Evolutionary conservation across 2,888 invertebrate species (phyloP), one percentile per base, ranked within the genome.

Genomic region (Drosophila melanosoma): DNA sequence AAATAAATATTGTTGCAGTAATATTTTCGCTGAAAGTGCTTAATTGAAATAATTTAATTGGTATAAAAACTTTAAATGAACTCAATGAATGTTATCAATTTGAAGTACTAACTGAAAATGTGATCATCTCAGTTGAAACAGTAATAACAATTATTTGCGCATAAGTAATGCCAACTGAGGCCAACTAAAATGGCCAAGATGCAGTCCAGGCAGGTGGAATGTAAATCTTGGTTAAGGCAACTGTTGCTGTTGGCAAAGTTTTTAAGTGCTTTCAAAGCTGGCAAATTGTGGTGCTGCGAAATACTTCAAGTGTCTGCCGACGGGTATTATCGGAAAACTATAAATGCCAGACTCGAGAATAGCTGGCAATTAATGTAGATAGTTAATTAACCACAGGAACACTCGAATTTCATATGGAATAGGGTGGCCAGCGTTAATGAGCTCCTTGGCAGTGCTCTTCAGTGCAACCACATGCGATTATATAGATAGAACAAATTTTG

Each of bases 401-500:
- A 74, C 59, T 51, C 35, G 15, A 62, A 42, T n/a, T 53, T 33
- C 51, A 65, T 49, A 52, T 45, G 26, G 62, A 52, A n/a, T n/a
- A n/a, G 66, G 69, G 11, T 40, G 38, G 54, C 29, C 53, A 54
- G 29, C 11, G 56, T 26, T 64, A 49, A 62, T 62, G 52, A 58
- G 72, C 40, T 76, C 35, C 61, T 70, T 67, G 56, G 29, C 35
- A n/a, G 65, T 36, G 49, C 60, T 58, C 66, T 79, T 68, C 69
- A 74, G 54, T 62, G 60, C 53, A 54, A 57, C 61, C 66, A 59
- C 61, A 54, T 38, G 42, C 35, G 57, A 11, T 45, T 45, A 7
- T 33, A 66, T 52, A 56, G 68, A 64, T 65, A 64, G 52, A 76
- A 59, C 73, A 86, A 85, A 85, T 88, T 83, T 80, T 80, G 80